Evolutionary conservation across 2,113 vertebrate genomes (phyloP).

Genomic region (Probosciger aterrimus): DNA sequence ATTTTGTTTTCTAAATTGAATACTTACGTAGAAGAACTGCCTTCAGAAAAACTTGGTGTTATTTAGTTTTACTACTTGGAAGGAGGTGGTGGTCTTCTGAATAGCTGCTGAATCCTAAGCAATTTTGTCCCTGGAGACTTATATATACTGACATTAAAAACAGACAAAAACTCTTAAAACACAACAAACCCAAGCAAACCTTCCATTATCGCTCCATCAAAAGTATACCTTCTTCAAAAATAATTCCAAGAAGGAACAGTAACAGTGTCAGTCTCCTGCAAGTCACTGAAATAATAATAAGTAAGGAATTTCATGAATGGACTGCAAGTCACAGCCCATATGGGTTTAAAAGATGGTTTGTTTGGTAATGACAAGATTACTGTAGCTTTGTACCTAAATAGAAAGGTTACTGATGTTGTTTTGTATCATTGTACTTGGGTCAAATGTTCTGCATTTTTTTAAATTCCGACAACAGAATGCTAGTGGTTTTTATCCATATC

Average conservation of each 20-base stretch:
- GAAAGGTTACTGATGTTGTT: not conserved
- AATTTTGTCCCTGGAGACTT: not conserved
- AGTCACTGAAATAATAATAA: not conserved
- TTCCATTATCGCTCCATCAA: not conserved
- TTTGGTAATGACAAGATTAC: not conserved
- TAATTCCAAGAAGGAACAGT: not conserved
- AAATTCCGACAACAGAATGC: not conserved
- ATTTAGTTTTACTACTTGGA: not conserved
- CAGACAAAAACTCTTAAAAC: not conserved
- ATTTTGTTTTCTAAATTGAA: not conserved
- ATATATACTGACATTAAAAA: not conserved
- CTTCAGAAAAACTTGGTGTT: accelerated
- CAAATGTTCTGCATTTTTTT: not conserved
- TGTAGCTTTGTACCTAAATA: not conserved
- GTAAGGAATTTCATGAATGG: not conserved
- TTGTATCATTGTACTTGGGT: not conserved
- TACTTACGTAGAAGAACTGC: not conserved
- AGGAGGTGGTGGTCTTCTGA: not conserved
- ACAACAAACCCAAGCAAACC: not conserved
- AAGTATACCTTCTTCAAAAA: not conserved
- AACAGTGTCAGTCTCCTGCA: not conserved
- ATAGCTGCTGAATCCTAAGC: not conserved
- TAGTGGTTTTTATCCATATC: not conserved
- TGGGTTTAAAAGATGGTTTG: not conserved
- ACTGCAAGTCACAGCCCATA: not conserved